These are phyloP conservation scores for Gymnoscelis rufifasciata DNA, from an alignment of 2,888 invertebrate species.

Conservation along the genomic window DNA sequence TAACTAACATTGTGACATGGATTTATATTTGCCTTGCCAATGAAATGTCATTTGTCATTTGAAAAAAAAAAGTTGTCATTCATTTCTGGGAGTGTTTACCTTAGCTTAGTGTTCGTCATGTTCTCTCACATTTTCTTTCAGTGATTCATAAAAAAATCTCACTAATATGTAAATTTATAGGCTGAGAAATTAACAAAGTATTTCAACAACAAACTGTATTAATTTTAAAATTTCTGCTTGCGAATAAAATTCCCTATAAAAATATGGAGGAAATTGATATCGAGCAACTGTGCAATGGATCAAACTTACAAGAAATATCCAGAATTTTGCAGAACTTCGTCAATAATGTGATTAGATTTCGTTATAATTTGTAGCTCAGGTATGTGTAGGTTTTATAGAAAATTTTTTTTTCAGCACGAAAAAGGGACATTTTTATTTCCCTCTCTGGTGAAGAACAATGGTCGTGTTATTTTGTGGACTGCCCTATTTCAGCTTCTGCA, in stretches of 20 bases:
- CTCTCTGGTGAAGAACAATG: constrained; percentile 75
- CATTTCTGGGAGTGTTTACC: no score
- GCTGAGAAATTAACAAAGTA: no score
- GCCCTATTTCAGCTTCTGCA: constrained; percentile 79
- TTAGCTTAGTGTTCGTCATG: no score
- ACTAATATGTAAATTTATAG: no score
- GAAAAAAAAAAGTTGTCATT: no score
- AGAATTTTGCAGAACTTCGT: constrained; percentile 50
- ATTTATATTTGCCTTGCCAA: no score
- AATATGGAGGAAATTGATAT: constrained; percentile 62
- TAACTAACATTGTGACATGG: no score
- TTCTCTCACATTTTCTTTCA: no score
- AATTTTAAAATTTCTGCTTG: no score
- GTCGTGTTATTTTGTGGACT: constrained; percentile 80
- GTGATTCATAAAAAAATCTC: no score
- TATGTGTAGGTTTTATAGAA: neutral
- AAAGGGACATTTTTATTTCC: constrained; percentile 79
- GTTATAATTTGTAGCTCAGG: neutral
- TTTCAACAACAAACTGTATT: neutral
- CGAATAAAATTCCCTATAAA: neutral
- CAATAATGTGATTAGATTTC: constrained; percentile 41
- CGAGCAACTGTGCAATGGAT: constrained; percentile 44
- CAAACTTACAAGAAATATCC: constrained; percentile 41
- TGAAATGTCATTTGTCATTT: no score
- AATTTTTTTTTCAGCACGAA: constrained; percentile 52